phyloP scores from a whole-genome alignment of 2,888 invertebrate species.

The Dynastes maya region DNA sequence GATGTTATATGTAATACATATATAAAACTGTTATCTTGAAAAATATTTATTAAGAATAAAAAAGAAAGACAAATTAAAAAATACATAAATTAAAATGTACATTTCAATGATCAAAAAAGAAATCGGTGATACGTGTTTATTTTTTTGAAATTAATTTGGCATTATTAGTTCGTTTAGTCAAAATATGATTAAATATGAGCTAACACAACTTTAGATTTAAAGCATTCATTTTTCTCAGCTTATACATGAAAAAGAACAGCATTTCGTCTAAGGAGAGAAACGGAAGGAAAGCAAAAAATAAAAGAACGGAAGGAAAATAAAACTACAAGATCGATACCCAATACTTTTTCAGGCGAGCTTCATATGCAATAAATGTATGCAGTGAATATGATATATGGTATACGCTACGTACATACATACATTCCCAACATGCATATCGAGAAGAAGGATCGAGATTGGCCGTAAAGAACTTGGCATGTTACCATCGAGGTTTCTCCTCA shows the following conservation, averaged over 20 bases:
- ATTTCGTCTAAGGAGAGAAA: constrained; percentile 20
- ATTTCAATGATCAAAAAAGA: no score
- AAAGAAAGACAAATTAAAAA: no score
- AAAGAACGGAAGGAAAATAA: constrained; percentile 18
- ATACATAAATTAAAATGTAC: no score
- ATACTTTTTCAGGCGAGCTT: constrained; percentile 15
- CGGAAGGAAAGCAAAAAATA: not conserved
- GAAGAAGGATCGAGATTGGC: constrained; percentile 8
- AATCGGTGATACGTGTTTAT: no score
- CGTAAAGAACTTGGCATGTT: constrained; percentile 17
- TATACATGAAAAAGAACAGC: not conserved
- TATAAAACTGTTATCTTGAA: no score
- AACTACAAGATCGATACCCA: constrained; percentile 30
- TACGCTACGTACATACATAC: not conserved
- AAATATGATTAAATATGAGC: no score
- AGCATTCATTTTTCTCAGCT: no score
- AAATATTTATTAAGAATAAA: no score
- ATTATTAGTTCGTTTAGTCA: no score
- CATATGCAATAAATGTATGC: constrained; percentile 33
- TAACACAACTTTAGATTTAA: no score
- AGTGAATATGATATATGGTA: constrained; percentile 22
- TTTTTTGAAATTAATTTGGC: no score
- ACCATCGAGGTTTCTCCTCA: constrained; percentile 4
- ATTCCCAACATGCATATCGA: constrained; percentile 2
- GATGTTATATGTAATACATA: no score